A percentile compares a stretch with the other conserved stretches of the same genome.
Evolutionary conservation across 2,888 invertebrate genomes (phyloP).

Genomic region (Chrysopilus asiliformis): DNA sequence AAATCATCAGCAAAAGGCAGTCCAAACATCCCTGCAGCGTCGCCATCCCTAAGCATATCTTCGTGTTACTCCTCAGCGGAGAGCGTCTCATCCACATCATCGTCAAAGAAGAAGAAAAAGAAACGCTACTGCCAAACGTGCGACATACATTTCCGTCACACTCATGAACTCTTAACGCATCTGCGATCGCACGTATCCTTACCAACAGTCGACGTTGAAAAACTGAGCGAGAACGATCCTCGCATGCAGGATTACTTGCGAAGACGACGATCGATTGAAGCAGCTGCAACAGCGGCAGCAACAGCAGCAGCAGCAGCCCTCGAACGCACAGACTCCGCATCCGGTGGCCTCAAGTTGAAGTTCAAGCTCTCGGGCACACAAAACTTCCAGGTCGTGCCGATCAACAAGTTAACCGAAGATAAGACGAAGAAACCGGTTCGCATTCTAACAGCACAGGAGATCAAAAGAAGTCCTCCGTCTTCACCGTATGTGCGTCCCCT

Average conservation of each 20-base stretch:
- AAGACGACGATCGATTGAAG: constrained; percentile 1
- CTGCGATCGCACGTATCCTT: constrained; percentile 16
- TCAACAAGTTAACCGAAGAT: constrained; percentile 4
- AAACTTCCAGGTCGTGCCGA: constrained; percentile 18
- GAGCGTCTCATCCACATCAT: constrained; percentile 14
- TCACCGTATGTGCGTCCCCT: constrained; percentile 6
- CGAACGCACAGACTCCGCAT: not conserved
- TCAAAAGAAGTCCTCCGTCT: constrained; percentile 14
- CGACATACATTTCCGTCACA: constrained; percentile 17
- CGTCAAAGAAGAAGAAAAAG: constrained; percentile 16
- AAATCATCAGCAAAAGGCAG: not conserved
- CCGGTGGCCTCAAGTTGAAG: constrained; percentile 18
- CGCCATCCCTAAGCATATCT: constrained; percentile 13
- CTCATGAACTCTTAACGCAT: constrained; percentile 16
- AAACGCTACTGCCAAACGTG: constrained; percentile 19
- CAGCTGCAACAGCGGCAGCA: not conserved
- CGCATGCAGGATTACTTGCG: constrained; percentile 14
- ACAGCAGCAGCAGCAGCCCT: not conserved
- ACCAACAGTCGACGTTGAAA: constrained; percentile 17
- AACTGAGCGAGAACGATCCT: constrained; percentile 14
- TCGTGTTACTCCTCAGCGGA: constrained; percentile 20
- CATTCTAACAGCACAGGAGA: constrained; percentile 17
- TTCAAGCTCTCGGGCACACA: constrained; percentile 18
- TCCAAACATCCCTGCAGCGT: constrained; percentile 8
- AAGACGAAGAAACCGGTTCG: constrained; percentile 8